phyloP scores from a whole-genome alignment of 1,140 invertebrate genomes.

The Periplaneta americana region DNA sequence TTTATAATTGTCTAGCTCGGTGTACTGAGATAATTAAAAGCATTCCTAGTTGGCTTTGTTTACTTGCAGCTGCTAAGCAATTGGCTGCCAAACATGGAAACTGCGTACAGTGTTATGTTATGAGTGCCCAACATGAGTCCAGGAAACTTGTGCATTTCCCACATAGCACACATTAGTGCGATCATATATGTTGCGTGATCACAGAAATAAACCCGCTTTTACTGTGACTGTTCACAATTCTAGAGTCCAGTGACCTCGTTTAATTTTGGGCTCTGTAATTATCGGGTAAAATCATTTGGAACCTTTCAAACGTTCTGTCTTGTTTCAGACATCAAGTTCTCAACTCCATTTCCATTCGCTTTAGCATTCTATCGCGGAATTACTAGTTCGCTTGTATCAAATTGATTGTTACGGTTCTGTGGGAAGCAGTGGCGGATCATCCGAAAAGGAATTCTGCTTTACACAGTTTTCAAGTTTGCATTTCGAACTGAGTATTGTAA shows the following conservation, averaged over 20 bases:
- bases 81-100: not conserved
- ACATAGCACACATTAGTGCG: too few species aligned
- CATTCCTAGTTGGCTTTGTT: too few species aligned
- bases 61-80: not conserved
- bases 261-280: not conserved
- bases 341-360: too few species aligned
- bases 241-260: not conserved
- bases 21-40: not conserved
- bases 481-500: too few species aligned
- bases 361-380: not conserved
- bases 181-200: not conserved
- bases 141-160: too few species aligned
- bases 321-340: not conserved
- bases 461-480: too few species aligned
- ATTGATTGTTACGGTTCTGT: not conserved
- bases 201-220: not conserved
- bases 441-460: too few species aligned
- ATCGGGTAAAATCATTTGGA: not conserved
- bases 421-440: not conserved
- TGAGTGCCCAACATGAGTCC: not conserved
- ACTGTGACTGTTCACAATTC: not conserved
- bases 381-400: not conserved
- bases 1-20: too few species aligned
- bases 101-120: not conserved
- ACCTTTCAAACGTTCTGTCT: not conserved